Base-by-base conservation (phyloP, 2,113 vertebrate species). In the Pollachius pollachius region DNA sequence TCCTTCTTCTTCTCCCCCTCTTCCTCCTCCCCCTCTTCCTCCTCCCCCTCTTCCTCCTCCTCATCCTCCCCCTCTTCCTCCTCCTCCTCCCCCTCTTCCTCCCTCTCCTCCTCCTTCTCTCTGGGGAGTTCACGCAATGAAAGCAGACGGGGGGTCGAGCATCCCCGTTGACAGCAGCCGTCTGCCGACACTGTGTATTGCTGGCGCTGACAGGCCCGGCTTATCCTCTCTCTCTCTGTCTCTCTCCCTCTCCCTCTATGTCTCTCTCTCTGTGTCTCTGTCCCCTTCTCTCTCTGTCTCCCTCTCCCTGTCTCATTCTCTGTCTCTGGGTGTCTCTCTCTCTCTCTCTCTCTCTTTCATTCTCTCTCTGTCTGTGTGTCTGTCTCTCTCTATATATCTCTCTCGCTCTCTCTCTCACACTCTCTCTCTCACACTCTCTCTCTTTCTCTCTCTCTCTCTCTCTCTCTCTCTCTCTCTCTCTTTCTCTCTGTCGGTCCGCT, bases 131-230 rank as follows among this genome's bases (percentile, higher is more conserved):
- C 87, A 85, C 80, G 65, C 71, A 79, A 78, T 83, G 73, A 72
- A 83, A 83, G 74, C 65, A 81, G 83, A 85, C 74, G 71, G 16
- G 61, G 63, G 30, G 30, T 34, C 30, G 30, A 34, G 30, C 30
- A 34, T 34, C 6, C 75, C 80, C 63, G 63, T 75, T 69, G 72
- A 84, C 79, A 74, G 81, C 76, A 84, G 87, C 86, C 30, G 30
- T 34, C 30, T 34, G 30, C 30, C 30, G 30, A 34, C 30, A 34
- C 30, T 2, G 86, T 89, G 88, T 85, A 86, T 90, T 81, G 87
- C 79, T 67, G 69, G 71, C 74, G 68, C 82, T 89, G 90, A 92
- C 91, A 91, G 87, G 75, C 86, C 58, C 67, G 71, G 85, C 84
- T 92, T 90, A 91, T 91, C 89, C 58, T 84, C 81, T 87, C 84